Percentiles rank a stretch among this genome's conserved stretches.
Evolutionary conservation across 1,140 invertebrate species (phyloP).

Genomic region (Thrips palmi): DNA sequence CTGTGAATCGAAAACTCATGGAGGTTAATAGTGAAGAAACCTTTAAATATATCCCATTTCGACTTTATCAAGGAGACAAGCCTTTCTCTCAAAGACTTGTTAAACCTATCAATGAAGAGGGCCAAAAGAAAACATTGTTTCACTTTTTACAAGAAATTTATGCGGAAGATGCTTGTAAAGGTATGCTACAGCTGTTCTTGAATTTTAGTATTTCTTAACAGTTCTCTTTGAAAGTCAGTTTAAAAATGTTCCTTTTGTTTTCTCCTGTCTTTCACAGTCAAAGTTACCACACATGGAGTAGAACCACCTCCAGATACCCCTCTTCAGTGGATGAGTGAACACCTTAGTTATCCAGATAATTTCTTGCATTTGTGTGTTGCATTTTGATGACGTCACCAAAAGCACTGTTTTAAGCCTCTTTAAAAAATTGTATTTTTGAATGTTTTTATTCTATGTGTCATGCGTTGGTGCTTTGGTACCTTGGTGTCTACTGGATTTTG

Average conservation of each 20-base stretch:
- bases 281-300: constrained; percentile 78
- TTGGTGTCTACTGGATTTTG: too few species aligned
- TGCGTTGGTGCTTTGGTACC: too few species aligned
- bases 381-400: background rate
- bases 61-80: constrained; percentile 66
- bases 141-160: constrained; percentile 54
- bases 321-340: constrained; percentile 91
- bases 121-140: constrained; percentile 49
- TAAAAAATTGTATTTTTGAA: background rate
- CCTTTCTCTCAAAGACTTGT: constrained; percentile 53
- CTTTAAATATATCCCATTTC: constrained; percentile 85
- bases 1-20: constrained; percentile 89
- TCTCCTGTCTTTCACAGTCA: constrained; percentile 35
- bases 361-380: constrained; percentile 72
- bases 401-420: background rate
- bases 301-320: constrained; percentile 75
- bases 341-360: constrained; percentile 96
- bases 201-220: background rate
- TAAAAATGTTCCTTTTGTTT: too few species aligned
- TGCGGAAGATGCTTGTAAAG: too few species aligned
- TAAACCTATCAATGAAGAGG: constrained; percentile 50
- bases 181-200: background rate
- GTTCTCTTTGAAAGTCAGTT: too few species aligned
- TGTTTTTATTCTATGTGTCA: background rate
- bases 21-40: constrained; percentile 57